Conservation (phyloP, 2,113 vertebrate genomes). For the Xiphophorus hellerii region DNA sequence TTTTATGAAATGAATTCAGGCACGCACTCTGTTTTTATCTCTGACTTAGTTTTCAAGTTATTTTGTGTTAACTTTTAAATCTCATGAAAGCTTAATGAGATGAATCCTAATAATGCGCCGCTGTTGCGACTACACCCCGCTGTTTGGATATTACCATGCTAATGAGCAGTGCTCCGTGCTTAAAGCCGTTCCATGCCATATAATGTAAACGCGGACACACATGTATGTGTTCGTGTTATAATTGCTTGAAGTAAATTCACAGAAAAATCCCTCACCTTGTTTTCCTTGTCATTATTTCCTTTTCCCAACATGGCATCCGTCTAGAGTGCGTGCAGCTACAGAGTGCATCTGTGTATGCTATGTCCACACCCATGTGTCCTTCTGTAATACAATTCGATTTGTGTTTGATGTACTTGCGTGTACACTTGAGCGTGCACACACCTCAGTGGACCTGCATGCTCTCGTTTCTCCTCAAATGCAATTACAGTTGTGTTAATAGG, state of each 20-base stretch:
- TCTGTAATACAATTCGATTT: conserved; percentile 56
- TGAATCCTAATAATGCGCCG: conserved; percentile 78
- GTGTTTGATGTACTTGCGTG: conserved; percentile 47
- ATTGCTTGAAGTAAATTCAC: conserved; percentile 57
- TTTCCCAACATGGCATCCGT: conserved; percentile 7
- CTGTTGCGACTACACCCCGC: conserved; percentile 76
- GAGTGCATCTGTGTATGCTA: conserved; percentile 2
- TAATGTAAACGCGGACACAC: conserved; percentile 64
- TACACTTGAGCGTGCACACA: conserved; percentile 46
- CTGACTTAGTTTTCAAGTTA: conserved; percentile 64
- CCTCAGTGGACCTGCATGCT: conserved; percentile 50
- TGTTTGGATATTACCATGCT: conserved; percentile 83
- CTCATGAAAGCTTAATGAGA: conserved; percentile 85
- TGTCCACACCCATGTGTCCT: conserved; percentile 17
- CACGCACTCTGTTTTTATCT: conserved; percentile 54
- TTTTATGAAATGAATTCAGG: conserved; percentile 46
- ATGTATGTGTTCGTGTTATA: conserved; percentile 30
- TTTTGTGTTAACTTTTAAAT: conserved; percentile 80
- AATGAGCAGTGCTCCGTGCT: conserved; percentile 77
- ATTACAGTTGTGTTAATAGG: conserved; percentile 80
- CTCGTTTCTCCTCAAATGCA: conserved; percentile 73
- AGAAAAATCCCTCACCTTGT: conserved; percentile 33
- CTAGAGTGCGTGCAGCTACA: neutral
- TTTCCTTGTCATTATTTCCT: conserved; percentile 39
- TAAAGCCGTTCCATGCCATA: conserved; percentile 69